Evolutionary conservation across 2,113 vertebrate genomes (phyloP).

Genomic region (Nibea coibor): DNA sequence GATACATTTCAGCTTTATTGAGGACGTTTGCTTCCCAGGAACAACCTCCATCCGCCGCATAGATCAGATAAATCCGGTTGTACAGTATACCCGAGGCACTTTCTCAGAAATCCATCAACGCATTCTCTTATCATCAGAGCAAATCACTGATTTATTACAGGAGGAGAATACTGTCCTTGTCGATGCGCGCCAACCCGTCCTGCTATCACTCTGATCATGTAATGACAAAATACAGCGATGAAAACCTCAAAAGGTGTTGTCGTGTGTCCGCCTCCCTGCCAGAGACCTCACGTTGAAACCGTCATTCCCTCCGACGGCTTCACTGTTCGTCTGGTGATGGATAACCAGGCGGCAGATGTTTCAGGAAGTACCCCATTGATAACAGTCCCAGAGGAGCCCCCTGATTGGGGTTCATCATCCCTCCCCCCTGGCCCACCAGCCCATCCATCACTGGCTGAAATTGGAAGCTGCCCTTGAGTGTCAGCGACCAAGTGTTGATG

Average conservation of each 20-base stretch:
- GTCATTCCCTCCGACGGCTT: constrained; percentile 24
- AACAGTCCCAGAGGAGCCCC: constrained; percentile 50
- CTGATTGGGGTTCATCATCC: constrained; percentile 57
- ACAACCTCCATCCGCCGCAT: not conserved
- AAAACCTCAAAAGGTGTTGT: constrained; percentile 55
- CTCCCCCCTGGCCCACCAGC: constrained; percentile 28
- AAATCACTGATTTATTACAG: constrained; percentile 62
- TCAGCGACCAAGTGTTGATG: constrained; percentile 64
- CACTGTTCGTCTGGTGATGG: constrained; percentile 60
- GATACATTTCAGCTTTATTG: constrained; percentile 30
- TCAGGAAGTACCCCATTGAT: constrained; percentile 75
- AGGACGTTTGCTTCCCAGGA: constrained; percentile 2
- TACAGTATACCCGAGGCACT: constrained; percentile 27
- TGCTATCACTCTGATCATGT: constrained; percentile 62
- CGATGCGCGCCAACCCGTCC: constrained; percentile 2
- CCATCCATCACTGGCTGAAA: constrained; percentile 69
- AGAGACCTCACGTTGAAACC: constrained; percentile 20
- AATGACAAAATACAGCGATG: constrained; percentile 50
- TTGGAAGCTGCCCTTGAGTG: constrained; percentile 60
- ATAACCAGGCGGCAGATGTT: constrained; percentile 74
- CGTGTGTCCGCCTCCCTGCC: constrained; percentile 22
- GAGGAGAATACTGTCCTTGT: constrained; percentile 43
- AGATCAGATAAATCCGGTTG: constrained; percentile 53
- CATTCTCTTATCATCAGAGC: constrained; percentile 30
- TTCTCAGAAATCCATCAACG: constrained; percentile 50